Conservation (phyloP, 2,113 vertebrate genomes). For the Trinectes maculatus region DNA sequence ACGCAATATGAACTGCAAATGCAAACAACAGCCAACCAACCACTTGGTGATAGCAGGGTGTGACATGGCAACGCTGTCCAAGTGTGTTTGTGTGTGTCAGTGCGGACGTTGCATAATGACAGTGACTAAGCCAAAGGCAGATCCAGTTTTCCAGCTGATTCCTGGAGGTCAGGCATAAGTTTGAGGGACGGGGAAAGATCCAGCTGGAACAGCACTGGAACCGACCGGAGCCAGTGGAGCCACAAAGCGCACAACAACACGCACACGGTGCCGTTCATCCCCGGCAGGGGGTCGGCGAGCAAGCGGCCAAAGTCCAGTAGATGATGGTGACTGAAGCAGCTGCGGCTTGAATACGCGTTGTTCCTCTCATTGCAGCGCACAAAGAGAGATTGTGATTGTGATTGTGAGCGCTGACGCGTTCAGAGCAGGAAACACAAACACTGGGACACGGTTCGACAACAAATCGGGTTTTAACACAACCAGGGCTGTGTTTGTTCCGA, state of each 20-base stretch:
- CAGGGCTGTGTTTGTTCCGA: constrained; percentile 1
- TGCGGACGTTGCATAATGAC: constrained; percentile 45
- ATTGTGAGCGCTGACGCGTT: too few relatives aligned
- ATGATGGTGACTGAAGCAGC: constrained; percentile 28
- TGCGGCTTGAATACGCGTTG: constrained; percentile 22
- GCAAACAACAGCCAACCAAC: constrained; percentile 7
- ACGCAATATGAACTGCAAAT: background rate
- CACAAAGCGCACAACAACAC: constrained; percentile 47
- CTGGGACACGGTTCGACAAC: too few relatives aligned
- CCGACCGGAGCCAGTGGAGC: constrained; percentile 10
- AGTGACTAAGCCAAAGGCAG: constrained; percentile 35
- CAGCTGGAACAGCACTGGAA: constrained; percentile 5
- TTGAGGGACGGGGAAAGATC: background rate
- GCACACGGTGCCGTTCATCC: constrained; percentile 12
- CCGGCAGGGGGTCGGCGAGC: constrained; percentile 27
- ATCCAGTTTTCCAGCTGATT: constrained; percentile 58
- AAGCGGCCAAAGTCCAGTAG: constrained; percentile 41
- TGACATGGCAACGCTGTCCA: constrained; percentile 12
- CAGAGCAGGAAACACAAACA: too few relatives aligned
- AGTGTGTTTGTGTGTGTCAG: constrained; percentile 25
- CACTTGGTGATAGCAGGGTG: constrained; percentile 25
- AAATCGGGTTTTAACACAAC: constrained; percentile 37
- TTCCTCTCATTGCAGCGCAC: constrained; percentile 19
- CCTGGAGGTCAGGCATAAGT: constrained; percentile 29
- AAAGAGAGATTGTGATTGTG: too few relatives aligned